phyloP scores from a whole-genome alignment of 2,797 vertebrate genomes.

The Semotilus atromaculatus region DNA sequence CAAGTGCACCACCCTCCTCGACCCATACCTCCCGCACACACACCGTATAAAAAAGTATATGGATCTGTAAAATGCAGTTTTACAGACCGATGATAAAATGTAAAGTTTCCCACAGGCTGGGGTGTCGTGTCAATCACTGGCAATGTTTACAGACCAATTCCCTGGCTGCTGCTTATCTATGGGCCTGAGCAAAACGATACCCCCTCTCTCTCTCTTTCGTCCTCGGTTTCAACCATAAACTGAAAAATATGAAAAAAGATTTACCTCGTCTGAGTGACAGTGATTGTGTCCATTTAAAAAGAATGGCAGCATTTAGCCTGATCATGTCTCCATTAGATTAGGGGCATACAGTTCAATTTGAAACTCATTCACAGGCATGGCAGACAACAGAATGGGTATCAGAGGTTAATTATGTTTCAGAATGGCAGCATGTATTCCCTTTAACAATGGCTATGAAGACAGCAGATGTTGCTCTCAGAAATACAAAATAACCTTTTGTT shows the following conservation, averaged over 20 bases:
- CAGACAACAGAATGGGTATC: slow-evolving; percentile 16
- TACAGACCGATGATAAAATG: slow-evolving; percentile 50
- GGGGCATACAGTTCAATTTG: background rate
- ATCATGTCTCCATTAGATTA: slow-evolving; percentile 27
- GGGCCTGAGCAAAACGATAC: background rate
- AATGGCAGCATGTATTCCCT: background rate
- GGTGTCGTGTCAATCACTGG: slow-evolving; percentile 46
- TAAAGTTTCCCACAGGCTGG: slow-evolving; percentile 42
- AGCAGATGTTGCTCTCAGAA: background rate
- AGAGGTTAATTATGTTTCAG: slow-evolving; percentile 9
- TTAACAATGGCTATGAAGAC: background rate
- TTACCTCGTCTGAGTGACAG: background rate
- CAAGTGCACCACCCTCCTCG: slow-evolving; percentile 40
- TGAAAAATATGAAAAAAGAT: background rate
- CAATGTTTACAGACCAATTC: slow-evolving; percentile 51
- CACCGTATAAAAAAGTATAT: slow-evolving; percentile 15
- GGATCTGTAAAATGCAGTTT: slow-evolving; percentile 45
- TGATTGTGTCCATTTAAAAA: slow-evolving; percentile 27
- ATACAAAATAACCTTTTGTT: background rate
- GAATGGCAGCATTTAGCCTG: slow-evolving; percentile 1
- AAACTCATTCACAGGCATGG: background rate
- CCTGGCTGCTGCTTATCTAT: slow-evolving; percentile 50
- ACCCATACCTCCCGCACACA: slow-evolving; percentile 7
- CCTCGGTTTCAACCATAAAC: background rate
- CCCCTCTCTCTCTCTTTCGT: background rate